phyloP scores from a whole-genome alignment of 2,113 vertebrate genomes.

The Onychorhynchus coronatus region DNA sequence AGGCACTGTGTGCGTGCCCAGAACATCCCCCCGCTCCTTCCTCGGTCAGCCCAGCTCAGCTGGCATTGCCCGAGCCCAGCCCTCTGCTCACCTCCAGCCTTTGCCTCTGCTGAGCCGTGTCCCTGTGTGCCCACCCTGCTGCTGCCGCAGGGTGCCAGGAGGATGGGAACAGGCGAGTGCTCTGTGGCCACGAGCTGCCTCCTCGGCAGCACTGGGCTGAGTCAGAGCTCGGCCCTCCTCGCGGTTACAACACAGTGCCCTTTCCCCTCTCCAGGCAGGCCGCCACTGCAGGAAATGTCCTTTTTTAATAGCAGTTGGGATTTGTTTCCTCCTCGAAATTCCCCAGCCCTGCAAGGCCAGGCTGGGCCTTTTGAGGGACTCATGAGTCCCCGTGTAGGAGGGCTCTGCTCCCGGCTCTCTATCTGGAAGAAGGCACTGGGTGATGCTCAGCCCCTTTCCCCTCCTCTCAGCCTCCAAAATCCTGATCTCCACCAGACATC shows the following conservation, averaged over 20 bases:
- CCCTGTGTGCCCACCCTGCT: neutral
- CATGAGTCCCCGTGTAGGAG: neutral
- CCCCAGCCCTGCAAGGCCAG: neutral
- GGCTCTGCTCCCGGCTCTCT: neutral
- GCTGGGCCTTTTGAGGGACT: neutral
- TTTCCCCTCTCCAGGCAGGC: slow-evolving; percentile 59
- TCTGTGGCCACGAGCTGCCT: neutral
- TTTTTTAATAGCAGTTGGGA: slow-evolving; percentile 56
- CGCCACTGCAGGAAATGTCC: slow-evolving; percentile 49
- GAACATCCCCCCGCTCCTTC: neutral
- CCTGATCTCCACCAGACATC: neutral
- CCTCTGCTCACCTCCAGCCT: slow-evolving; percentile 1
- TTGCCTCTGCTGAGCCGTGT: neutral
- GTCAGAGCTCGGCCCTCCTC: slow-evolving; percentile 51
- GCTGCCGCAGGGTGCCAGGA: neutral
- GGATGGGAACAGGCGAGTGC: neutral
- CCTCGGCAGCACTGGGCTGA: neutral
- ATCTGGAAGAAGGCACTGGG: neutral
- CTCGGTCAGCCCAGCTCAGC: neutral
- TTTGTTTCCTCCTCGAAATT: slow-evolving; percentile 61
- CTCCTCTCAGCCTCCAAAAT: neutral
- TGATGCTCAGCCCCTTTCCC: neutral
- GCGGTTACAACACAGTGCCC: slow-evolving; percentile 55
- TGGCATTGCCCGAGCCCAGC: neutral
- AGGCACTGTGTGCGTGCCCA: rapidly evolving